Evolutionary conservation across 1,140 invertebrate genomes (phyloP), one percentile per base, ranked within the genome.

Genomic region (Philaenus spumarius): DNA sequence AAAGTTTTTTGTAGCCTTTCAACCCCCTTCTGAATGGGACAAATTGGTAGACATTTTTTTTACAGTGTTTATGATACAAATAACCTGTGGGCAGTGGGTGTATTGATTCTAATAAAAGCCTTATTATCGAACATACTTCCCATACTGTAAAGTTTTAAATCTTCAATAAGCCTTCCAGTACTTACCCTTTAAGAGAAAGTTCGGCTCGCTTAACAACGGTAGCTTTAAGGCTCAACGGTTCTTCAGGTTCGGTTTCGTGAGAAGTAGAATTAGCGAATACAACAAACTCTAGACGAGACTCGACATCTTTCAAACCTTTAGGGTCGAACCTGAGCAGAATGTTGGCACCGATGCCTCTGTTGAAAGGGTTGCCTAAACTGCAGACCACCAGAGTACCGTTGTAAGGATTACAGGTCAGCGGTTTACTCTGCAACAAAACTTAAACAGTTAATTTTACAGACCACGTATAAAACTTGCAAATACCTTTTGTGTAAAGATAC

Each of bases 191-290:
- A 42, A 96, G 81, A 11, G 83, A 82, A 2, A 95, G 71, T 69
- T 93, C 90, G 15, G 91, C 91, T 62, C 82, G 81, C 64, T 90
- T 89, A 11, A 91, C 78, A 23, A 97, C 84, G 22, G 79, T 76
- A 1, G 89, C 84, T 34, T 71, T 74, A 51, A 81, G 77, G 62
- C 68, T 69, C 2, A 78, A 70, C 0, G 78, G 72, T 67, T 81
- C 76, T 74, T 87, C 71, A 65, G 71, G 71, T 67, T 74, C 78
- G 19, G 77, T 64, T 70, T 90, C 83, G 59, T 81, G 80, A 0
- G 87, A 94, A 5, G 92, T 93, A n/a, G 93, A 94, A 73, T 95
- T 95, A 0, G 84, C 85, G 73, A 84, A 86, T 1, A 93, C 78
- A 2, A 76, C 69, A 67, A 95, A 90, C 23, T 78, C 69, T 12